phyloP scores from a whole-genome alignment of 2,888 invertebrate genomes.

The Diaphora mendica region DNA sequence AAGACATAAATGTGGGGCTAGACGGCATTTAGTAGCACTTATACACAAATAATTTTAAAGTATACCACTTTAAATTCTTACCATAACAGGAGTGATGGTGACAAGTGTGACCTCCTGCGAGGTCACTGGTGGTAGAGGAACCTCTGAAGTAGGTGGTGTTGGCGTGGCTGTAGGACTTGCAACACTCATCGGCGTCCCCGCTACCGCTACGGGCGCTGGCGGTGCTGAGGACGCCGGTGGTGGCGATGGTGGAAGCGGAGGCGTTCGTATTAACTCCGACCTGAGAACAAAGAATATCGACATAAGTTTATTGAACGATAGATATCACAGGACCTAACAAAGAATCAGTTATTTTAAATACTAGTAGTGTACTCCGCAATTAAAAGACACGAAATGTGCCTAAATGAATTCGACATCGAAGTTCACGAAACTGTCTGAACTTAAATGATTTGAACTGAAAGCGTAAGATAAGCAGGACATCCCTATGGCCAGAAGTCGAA shows the following conservation, averaged over 20 bases:
- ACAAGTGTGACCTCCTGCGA: conserved; percentile 40
- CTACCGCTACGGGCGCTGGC: conserved; percentile 56
- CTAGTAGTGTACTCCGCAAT: too few species aligned
- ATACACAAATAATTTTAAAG: background rate
- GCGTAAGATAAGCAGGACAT: background rate
- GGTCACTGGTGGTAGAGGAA: conserved; percentile 41
- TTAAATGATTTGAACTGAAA: background rate
- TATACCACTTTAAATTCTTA: conserved; percentile 29
- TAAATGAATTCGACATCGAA: background rate
- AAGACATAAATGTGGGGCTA: too few species aligned
- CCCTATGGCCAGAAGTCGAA: background rate
- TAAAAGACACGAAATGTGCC: too few species aligned
- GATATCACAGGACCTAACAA: background rate
- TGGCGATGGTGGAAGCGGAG: conserved; percentile 78
- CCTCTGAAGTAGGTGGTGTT: conserved; percentile 49
- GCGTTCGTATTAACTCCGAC: conserved; percentile 71
- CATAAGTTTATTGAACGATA: background rate
- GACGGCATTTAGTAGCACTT: too few species aligned
- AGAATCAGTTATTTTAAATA: background rate
- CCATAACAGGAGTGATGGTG: conserved; percentile 52
- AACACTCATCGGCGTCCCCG: conserved; percentile 50
- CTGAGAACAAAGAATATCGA: conserved; percentile 51
- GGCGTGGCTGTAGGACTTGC: conserved; percentile 55
- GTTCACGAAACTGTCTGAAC: background rate
- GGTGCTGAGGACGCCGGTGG: conserved; percentile 77